phyloP scores from a whole-genome alignment of 2,113 vertebrate species.

The Ailurus styani region DNA sequence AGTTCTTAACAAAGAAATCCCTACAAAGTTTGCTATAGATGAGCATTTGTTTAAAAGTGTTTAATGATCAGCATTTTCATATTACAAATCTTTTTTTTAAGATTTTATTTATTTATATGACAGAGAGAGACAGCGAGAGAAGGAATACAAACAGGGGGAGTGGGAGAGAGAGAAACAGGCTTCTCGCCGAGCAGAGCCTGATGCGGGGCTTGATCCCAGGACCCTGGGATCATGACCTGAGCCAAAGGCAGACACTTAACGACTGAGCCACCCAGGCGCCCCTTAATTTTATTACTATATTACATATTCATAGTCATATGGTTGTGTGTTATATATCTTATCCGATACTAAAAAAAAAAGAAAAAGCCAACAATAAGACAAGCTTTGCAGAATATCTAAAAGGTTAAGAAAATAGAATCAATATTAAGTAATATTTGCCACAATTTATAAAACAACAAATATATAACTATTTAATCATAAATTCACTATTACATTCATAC shows the following conservation, averaged over 20 bases:
- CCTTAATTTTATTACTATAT: neutral
- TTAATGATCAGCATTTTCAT: neutral
- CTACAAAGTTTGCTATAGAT: neutral
- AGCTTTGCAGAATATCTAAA: neutral
- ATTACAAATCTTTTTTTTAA: neutral
- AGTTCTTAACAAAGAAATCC: neutral
- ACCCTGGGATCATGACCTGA: no score
- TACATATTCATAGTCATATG: neutral
- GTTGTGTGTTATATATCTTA: neutral
- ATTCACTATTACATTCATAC: neutral
- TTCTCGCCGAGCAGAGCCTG: no score
- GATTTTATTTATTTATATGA: no score
- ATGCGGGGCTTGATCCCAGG: no score
- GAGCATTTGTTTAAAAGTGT: neutral
- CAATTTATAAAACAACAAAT: constrained; percentile 6
- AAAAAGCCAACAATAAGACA: neutral
- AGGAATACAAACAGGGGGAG: no score
- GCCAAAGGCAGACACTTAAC: no score
- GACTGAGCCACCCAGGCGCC: no score
- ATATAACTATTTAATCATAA: constrained; percentile 11
- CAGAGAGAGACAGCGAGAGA: no score
- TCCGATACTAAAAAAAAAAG: neutral
- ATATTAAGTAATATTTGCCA: neutral
- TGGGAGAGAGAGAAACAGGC: no score
- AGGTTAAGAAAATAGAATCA: neutral